A percentile compares a stretch with the other conserved stretches of the same genome.
These are phyloP conservation scores for Hexactinellida sp. DNA, from an alignment of 37 sponge, comb jelly and placozoan species.

Conservation along the genomic window DNA sequence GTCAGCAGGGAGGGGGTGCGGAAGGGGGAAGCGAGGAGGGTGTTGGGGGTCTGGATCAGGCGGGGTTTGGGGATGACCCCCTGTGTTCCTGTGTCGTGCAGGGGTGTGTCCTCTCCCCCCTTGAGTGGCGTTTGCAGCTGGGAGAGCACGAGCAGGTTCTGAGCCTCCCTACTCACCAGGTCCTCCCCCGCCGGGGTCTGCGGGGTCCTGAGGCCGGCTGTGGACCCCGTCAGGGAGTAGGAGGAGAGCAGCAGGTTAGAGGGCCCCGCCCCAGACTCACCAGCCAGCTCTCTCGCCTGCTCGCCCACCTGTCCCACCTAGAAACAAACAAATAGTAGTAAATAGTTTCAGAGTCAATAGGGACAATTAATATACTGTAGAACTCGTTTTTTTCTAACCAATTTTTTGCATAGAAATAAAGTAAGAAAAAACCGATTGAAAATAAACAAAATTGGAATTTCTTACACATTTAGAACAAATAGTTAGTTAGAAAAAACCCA, in stretches of 20 bases:
- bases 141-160: constrained; percentile 63
- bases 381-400: too few relatives aligned
- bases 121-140: constrained; percentile 77
- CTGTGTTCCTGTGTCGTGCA: constrained; percentile 55
- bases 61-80: constrained; percentile 64
- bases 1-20: constrained; percentile 30
- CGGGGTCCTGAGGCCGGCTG: constrained; percentile 44
- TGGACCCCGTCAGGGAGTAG: constrained; percentile 72
- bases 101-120: constrained; percentile 66
- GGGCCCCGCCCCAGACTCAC: constrained; percentile 32
- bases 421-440: too few relatives aligned
- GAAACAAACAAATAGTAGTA: background rate
- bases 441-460: too few relatives aligned
- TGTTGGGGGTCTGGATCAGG: constrained; percentile 67
- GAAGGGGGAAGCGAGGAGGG: constrained; percentile 67
- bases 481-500: too few relatives aligned
- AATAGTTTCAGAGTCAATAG: background rate
- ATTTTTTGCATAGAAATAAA: too few relatives aligned
- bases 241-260: constrained; percentile 69
- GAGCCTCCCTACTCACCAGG: constrained; percentile 47
- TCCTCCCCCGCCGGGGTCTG: constrained; percentile 67
- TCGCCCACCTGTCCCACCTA: constrained; percentile 79
- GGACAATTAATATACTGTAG: background rate
- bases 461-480: too few relatives aligned
- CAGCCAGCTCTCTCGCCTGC: constrained; percentile 20